These are phyloP conservation scores for Pimpla rufipes DNA, from an alignment of 2,888 invertebrate genomes.

Conservation along the genomic window DNA sequence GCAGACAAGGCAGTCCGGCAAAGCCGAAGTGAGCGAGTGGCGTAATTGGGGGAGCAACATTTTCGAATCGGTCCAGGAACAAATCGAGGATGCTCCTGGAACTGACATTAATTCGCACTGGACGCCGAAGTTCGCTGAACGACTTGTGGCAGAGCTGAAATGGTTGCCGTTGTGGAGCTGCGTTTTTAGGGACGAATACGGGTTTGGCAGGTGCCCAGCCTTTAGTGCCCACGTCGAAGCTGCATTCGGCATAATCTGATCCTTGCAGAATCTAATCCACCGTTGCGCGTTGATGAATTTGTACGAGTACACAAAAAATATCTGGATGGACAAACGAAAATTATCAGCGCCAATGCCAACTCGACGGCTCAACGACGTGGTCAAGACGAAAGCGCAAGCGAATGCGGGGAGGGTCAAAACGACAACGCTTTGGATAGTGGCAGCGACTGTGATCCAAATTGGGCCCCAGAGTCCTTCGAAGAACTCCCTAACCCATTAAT, in stretches of 20 bases:
- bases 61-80: background rate
- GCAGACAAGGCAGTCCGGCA: too few relatives aligned
- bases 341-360: background rate
- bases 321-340: slow-evolving; percentile 25
- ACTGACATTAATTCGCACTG: slow-evolving; percentile 43
- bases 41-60: slow-evolving; percentile 32
- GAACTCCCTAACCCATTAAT: too few relatives aligned
- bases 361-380: background rate
- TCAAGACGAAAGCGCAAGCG: background rate
- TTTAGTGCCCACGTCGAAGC: slow-evolving; percentile 45
- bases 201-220: slow-evolving; percentile 46
- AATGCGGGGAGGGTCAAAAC: background rate
- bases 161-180: slow-evolving; percentile 48
- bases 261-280: slow-evolving; percentile 12
- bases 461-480: too few relatives aligned
- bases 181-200: slow-evolving; percentile 38
- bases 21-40: too few relatives aligned
- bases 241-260: slow-evolving; percentile 33
- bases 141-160: slow-evolving; percentile 21
- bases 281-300: slow-evolving; percentile 18
- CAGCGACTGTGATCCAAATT: background rate
- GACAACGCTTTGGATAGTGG: background rate
- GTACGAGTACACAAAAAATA: slow-evolving; percentile 38
- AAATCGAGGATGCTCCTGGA: slow-evolving; percentile 32
- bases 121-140: slow-evolving; percentile 43